Percentiles rank a stretch among this genome's conserved stretches.
Conservation (phyloP, 2,113 vertebrate genomes). For the Clupea harengus region DNA sequence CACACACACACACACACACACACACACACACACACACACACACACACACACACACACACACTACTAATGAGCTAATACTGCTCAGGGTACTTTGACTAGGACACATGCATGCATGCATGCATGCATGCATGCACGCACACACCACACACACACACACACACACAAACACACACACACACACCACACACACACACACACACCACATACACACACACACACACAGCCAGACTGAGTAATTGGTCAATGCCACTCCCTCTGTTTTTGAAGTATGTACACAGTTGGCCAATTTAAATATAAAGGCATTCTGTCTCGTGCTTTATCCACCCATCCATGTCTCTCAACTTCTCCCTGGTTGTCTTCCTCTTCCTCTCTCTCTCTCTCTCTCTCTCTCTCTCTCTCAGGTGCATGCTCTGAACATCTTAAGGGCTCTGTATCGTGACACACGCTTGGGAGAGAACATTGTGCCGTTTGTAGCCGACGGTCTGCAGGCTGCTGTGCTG, state of each 20-base stretch:
- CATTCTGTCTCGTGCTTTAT: not conserved
- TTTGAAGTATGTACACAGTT: not conserved
- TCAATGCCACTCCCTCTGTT: not conserved
- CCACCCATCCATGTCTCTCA: not conserved
- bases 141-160: not conserved
- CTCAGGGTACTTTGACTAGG: not conserved
- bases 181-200: not conserved
- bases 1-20: not conserved
- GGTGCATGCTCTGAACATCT: constrained; percentile 96
- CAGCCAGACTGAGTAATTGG: not conserved
- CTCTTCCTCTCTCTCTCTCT: not conserved
- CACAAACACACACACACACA: too few species aligned
- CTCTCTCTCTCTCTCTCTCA: constrained; percentile 47
- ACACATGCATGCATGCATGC: constrained; percentile 74
- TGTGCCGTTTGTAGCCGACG: constrained; percentile 88
- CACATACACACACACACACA: not conserved
- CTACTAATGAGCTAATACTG: not conserved
- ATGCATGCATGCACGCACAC: constrained; percentile 74
- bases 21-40: not conserved
- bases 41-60: not conserved
- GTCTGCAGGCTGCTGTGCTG: constrained; percentile 85
- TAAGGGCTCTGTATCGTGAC: constrained; percentile 90
- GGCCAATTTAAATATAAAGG: not conserved
- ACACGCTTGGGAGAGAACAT: constrained; percentile 91
- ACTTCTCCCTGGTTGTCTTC: not conserved